Evolutionary conservation across 30 jellyfish, hydroid and myxozoan genomes (phyloP).

Genomic region (Aurelia sp.): DNA sequence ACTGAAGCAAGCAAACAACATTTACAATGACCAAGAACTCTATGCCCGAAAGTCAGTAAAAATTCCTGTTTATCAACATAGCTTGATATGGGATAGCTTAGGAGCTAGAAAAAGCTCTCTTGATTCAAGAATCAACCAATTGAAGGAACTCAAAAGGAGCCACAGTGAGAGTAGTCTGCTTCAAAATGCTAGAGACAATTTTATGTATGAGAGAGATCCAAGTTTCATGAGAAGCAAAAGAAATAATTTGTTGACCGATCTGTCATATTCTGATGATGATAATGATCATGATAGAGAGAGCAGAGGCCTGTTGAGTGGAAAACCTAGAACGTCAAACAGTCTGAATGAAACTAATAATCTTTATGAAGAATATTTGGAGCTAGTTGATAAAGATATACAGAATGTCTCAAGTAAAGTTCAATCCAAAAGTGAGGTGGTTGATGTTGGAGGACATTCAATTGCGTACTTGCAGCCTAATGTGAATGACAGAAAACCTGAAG

Average conservation of each 20-base stretch:
- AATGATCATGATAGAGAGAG: conserved; percentile 2
- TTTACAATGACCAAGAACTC: conserved; percentile 66
- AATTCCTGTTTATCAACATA: conserved; percentile 58
- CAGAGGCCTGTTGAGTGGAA: conserved; percentile 3
- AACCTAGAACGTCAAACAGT: background rate
- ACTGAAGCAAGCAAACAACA: conserved; percentile 74
- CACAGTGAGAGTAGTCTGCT: conserved; percentile 49
- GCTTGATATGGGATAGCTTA: conserved; percentile 49
- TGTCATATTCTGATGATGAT: conserved; percentile 40
- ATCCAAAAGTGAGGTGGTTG: conserved; percentile 39
- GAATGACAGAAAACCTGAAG: background rate
- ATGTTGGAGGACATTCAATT: conserved; percentile 38
- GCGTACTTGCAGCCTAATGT: conserved; percentile 45
- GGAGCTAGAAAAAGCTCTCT: conserved; percentile 11
- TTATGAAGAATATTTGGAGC: conserved; percentile 57
- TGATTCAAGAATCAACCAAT: conserved; percentile 10
- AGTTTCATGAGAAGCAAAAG: background rate
- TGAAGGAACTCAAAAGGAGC: conserved; percentile 16
- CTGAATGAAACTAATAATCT: conserved; percentile 30
- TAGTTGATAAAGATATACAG: conserved; percentile 55
- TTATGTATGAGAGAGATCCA: conserved; percentile 1
- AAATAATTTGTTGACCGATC: conserved; percentile 4
- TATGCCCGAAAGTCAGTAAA: conserved; percentile 38
- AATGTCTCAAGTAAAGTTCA: conserved; percentile 37
- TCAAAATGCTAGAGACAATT: conserved; percentile 4